phyloP scores from a whole-genome alignment of 2,113 vertebrate genomes.

The Silurus meridionalis region DNA sequence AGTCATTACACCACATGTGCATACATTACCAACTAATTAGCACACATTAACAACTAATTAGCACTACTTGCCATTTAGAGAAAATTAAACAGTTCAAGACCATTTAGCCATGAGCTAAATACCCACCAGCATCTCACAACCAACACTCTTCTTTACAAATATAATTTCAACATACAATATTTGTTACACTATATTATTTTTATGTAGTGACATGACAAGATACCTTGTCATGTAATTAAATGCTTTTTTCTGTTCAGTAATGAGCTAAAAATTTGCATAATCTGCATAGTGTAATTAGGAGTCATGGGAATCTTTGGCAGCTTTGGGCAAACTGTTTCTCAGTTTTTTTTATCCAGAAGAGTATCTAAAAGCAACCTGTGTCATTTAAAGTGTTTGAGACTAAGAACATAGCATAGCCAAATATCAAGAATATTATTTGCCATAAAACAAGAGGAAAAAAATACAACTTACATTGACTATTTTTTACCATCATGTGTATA shows the following conservation, averaged over 20 bases:
- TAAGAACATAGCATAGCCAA: neutral
- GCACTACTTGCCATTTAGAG: constrained; percentile 17
- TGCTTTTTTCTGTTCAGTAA: neutral
- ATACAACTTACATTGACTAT: neutral
- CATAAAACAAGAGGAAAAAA: neutral
- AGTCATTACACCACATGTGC: constrained; percentile 23
- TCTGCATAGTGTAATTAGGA: constrained; percentile 44
- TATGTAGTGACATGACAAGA: constrained; percentile 11
- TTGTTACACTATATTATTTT: constrained; percentile 10
- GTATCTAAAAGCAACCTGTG: constrained; percentile 16
- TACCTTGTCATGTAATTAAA: constrained; percentile 40
- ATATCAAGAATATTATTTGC: neutral
- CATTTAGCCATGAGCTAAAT: constrained; percentile 21
- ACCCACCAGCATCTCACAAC: neutral
- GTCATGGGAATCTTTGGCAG: neutral
- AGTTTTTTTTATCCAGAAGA: neutral
- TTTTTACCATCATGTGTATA: neutral
- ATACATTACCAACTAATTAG: constrained; percentile 17
- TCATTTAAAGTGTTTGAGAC: constrained; percentile 24
- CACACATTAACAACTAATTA: constrained; percentile 25
- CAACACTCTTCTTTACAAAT: neutral
- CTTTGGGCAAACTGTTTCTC: constrained; percentile 4
- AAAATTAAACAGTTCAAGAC: constrained; percentile 29
- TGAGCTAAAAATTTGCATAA: constrained; percentile 24
- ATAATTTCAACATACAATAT: neutral